Conservation (phyloP, 2,888 invertebrate species). For the Hymenopus coronatus region DNA sequence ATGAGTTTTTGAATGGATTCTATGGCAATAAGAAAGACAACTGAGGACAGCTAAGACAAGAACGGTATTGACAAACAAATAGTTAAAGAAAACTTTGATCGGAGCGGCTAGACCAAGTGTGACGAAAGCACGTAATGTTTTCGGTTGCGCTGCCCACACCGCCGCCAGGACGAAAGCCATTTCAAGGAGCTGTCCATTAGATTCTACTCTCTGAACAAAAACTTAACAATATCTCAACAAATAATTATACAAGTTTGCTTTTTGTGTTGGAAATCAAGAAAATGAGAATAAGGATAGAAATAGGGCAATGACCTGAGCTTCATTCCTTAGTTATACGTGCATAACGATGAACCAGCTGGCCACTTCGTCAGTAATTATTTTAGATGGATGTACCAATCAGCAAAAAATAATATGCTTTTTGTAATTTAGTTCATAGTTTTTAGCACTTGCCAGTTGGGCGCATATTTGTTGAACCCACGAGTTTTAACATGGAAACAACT, state of each 20-base stretch:
- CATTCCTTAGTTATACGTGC: background rate
- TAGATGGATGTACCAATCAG: no score
- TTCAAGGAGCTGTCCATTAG: background rate
- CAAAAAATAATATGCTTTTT: no score
- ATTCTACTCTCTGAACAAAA: background rate
- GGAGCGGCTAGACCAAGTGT: background rate
- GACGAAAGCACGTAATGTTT: conserved; percentile 1
- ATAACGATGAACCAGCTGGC: background rate
- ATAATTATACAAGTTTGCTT: background rate
- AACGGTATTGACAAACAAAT: background rate
- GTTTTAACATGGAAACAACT: no score
- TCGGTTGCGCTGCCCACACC: background rate
- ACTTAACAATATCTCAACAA: background rate
- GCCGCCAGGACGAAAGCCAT: background rate
- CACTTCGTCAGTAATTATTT: background rate
- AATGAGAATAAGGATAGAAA: background rate
- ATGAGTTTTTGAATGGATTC: no score
- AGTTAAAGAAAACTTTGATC: background rate
- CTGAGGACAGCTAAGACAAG: background rate
- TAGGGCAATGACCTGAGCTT: background rate
- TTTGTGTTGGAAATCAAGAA: background rate
- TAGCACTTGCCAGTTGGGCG: no score
- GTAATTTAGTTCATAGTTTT: no score
- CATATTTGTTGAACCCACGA: no score
- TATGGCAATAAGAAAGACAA: background rate